A percentile compares a stretch with the other conserved stretches of the same genome.
Conservation (phyloP, 1,140 invertebrate genomes). For the Cyphomyrmex costatus region DNA sequence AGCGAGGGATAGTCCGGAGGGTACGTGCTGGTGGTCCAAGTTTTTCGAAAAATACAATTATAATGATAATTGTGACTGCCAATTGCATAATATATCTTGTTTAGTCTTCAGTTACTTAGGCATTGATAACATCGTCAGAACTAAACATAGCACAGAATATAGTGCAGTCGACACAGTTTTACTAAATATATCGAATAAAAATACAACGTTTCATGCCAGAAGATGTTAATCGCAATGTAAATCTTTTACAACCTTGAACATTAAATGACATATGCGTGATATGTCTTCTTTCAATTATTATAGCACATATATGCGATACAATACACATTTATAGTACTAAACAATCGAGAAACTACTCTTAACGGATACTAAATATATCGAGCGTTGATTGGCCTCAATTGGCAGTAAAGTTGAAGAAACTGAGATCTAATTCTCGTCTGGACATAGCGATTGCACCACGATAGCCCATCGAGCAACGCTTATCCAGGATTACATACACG, state of each 20-base stretch:
- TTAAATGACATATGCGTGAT: background rate
- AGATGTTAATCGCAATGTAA: background rate
- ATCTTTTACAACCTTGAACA: background rate
- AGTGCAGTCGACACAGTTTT: background rate
- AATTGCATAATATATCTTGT: constrained; percentile 80
- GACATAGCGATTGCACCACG: constrained; percentile 1
- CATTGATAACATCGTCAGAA: background rate
- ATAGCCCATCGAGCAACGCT: constrained; percentile 21
- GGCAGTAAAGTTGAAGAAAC: background rate
- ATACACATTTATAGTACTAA: background rate
- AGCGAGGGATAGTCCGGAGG: constrained; percentile 32
- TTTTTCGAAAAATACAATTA: constrained; percentile 85
- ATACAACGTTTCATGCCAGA: background rate
- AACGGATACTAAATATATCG: background rate
- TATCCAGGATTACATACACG: constrained; percentile 11
- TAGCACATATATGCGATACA: background rate
- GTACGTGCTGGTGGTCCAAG: constrained; percentile 73
- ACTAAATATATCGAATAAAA: background rate
- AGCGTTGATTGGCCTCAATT: background rate
- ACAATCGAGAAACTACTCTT: background rate
- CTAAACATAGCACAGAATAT: background rate
- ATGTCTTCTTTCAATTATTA: background rate
- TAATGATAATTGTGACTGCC: constrained; percentile 86
- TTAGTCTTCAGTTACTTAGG: constrained; percentile 77
- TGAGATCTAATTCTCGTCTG: constrained; percentile 20